Conservation (phyloP, 1,140 invertebrate genomes). For the Zaprionus lachaisei region DNA sequence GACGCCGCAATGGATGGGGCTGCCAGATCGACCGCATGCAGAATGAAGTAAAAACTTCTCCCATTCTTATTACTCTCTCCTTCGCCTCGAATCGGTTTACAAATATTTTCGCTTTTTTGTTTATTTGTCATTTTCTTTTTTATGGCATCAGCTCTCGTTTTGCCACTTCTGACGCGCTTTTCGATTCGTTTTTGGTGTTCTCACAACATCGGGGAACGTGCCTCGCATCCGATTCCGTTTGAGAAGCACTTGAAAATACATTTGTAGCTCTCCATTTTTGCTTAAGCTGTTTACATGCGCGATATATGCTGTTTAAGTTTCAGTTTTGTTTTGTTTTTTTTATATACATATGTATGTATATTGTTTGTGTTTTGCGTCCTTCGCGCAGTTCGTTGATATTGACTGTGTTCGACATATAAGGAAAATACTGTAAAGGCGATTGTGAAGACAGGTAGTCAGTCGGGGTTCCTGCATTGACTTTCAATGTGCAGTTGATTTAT, state of each 20-base stretch:
- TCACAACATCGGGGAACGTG: slow-evolving; percentile 64
- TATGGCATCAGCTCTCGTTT: slow-evolving; percentile 42
- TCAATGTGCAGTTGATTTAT: slow-evolving; percentile 1
- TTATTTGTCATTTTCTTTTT: slow-evolving; percentile 16
- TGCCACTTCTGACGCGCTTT: slow-evolving; percentile 22
- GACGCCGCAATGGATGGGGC: slow-evolving; percentile 17
- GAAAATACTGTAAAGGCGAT: slow-evolving; percentile 29
- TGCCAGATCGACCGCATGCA: slow-evolving; percentile 22
- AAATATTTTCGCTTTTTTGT: neutral
- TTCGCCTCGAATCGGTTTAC: neutral
- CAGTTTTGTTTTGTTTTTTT: slow-evolving; percentile 2
- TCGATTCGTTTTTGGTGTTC: slow-evolving; percentile 42
- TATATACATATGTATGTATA: neutral
- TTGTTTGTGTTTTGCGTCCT: slow-evolving; percentile 29
- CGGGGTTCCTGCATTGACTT: slow-evolving; percentile 37
- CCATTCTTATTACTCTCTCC: slow-evolving; percentile 4
- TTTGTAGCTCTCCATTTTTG: slow-evolving; percentile 34
- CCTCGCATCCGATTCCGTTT: slow-evolving; percentile 57
- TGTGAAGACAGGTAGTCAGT: slow-evolving; percentile 37
- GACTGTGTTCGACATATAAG: slow-evolving; percentile 24
- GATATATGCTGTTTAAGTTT: slow-evolving; percentile 13
- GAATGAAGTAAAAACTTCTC: slow-evolving; percentile 56
- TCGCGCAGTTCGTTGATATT: slow-evolving; percentile 36
- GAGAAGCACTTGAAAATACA: slow-evolving; percentile 25
- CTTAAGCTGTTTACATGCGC: slow-evolving; percentile 9